Evolutionary conservation across 2,113 vertebrate species (phyloP).

Genomic region (Hassar affinis): DNA sequence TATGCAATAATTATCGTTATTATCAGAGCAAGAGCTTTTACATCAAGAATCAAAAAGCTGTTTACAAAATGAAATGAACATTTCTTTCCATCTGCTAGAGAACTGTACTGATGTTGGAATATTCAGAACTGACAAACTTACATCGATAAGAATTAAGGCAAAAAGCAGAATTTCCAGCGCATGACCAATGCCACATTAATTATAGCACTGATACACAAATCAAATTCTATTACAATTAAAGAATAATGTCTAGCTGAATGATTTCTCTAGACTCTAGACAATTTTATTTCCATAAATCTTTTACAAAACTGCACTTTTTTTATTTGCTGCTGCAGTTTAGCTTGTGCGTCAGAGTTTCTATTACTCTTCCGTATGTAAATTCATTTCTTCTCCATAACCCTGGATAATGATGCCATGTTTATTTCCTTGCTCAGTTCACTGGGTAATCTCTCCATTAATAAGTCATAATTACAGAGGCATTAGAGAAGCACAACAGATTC

Average conservation of each 20-base stretch:
- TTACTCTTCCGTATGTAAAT: conserved; percentile 21
- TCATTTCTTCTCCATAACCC: conserved; percentile 38
- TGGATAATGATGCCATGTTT: conserved; percentile 47
- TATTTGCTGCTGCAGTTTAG: not conserved
- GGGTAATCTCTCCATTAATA: conserved; percentile 56
- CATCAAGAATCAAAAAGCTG: conserved; percentile 43
- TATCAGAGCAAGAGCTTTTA: conserved; percentile 34
- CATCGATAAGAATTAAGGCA: not conserved
- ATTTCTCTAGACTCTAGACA: not conserved
- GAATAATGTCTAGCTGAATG: no score
- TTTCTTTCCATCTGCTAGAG: conserved; percentile 47
- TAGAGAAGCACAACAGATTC: conserved; percentile 55
- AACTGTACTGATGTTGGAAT: conserved; percentile 21
- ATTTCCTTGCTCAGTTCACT: conserved; percentile 54
- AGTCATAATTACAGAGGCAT: conserved; percentile 62
- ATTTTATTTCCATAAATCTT: not conserved
- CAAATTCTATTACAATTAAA: not conserved
- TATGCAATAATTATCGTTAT: conserved; percentile 47
- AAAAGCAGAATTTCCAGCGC: no score
- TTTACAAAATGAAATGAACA: conserved; percentile 41
- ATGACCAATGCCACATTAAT: not conserved
- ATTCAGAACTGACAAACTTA: not conserved
- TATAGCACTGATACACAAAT: not conserved
- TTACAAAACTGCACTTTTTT: not conserved
- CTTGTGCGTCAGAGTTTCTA: not conserved